Base-by-base conservation (phyloP, 2,888 invertebrate species). In the Perizoma affinitatum region DNA sequence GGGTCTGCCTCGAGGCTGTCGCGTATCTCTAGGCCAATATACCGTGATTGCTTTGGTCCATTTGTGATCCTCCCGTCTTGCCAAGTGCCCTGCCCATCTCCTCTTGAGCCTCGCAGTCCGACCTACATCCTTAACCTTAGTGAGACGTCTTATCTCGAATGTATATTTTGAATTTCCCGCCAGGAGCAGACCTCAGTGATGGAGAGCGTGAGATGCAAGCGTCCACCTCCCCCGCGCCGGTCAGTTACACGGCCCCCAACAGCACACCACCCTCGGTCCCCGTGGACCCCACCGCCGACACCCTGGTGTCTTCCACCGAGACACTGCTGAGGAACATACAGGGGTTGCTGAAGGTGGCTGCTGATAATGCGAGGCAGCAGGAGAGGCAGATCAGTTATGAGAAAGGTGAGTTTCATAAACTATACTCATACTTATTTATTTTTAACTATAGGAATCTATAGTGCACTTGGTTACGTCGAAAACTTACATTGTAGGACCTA, bases 371-470 rank as follows among this genome's bases (percentile, higher is more conserved):
- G 57, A 95, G 98, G 76, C 98, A 98, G 82, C 98, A 98, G 90
- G 98, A 99, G 88, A 94, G 98, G 73, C 98, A 98, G 91, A 96
- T 98, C 90, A 97, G 96, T 94, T 97, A 97, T 89, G 98, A 98
- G 93, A 98, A 98, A 96, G 98, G 98, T 98, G 11, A 48, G 62
- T 54, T 38, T 38, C 7, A 22, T 38, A 7, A 38, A 38, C 38
- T 5, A 36, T n/a, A n/a, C n/a, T n/a, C n/a, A n/a, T n/a, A n/a
- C n/a, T n/a, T n/a, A n/a, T n/a, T n/a, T n/a, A n/a, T n/a, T n/a
- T n/a, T n/a, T n/a, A n/a, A n/a, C n/a, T n/a, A n/a, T n/a, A n/a
- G n/a, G n/a, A n/a, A n/a, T n/a, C n/a, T n/a, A n/a, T n/a, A n/a
- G n/a, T n/a, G n/a, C n/a, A n/a, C n/a, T n/a, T n/a, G n/a, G n/a